Conservation (phyloP, 1,140 invertebrate species). For the Chlorops oryzae region DNA sequence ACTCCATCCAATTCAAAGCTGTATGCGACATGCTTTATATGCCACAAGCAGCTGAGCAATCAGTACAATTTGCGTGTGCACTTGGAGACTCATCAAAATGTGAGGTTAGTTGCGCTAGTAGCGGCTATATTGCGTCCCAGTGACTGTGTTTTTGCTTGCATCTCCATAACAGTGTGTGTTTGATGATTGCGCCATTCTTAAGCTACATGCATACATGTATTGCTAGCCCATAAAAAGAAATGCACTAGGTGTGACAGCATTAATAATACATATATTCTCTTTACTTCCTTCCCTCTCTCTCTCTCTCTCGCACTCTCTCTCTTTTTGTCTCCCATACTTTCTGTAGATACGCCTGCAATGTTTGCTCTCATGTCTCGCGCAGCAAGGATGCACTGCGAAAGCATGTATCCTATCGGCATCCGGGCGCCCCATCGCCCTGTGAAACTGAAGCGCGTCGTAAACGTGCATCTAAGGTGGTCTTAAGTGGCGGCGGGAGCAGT, state of each 20-base stretch:
- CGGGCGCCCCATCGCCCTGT: constrained; percentile 50
- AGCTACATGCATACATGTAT: too few relatives aligned
- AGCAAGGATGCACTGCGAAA: constrained; percentile 79
- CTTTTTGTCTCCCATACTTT: not conserved
- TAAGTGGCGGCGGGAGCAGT: constrained; percentile 6
- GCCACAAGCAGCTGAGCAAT: constrained; percentile 80
- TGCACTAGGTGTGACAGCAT: too few relatives aligned
- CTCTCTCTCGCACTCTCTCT: not conserved
- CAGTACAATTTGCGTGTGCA: constrained; percentile 85
- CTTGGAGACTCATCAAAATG: constrained; percentile 82
- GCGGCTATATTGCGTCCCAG: too few relatives aligned
- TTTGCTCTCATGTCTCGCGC: constrained; percentile 76
- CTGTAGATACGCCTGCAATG: constrained; percentile 64
- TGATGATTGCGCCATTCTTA: too few relatives aligned
- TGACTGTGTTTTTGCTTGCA: too few relatives aligned
- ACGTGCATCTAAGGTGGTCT: constrained; percentile 29
- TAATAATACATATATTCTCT: too few relatives aligned
- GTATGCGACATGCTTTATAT: constrained; percentile 71
- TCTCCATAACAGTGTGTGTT: too few relatives aligned
- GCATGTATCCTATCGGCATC: constrained; percentile 79
- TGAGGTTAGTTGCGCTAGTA: constrained; percentile 52
- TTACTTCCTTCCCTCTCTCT: not conserved
- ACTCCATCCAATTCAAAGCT: constrained; percentile 48
- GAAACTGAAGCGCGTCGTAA: constrained; percentile 43
- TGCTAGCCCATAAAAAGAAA: too few relatives aligned